These are phyloP conservation scores for Porites lobata DNA, from an alignment of 92 coral and sea anemone genomes.

Conservation along the genomic window DNA sequence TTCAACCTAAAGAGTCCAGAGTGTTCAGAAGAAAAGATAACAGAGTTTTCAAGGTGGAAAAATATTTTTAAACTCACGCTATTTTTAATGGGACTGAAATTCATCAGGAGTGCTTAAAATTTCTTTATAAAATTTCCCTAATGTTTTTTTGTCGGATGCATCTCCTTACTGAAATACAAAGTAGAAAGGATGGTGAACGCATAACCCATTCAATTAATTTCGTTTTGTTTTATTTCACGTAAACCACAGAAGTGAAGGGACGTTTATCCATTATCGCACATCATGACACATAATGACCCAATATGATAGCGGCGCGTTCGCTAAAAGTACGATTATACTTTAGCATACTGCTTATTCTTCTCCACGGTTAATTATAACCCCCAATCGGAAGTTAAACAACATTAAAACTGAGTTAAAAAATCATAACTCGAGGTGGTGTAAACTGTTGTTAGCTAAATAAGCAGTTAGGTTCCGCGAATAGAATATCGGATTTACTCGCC, in stretches of 20 bases:
- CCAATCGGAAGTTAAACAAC: slow-evolving; percentile 48
- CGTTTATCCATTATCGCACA: slow-evolving; percentile 24
- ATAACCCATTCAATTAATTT: background rate
- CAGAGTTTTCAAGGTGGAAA: slow-evolving; percentile 41
- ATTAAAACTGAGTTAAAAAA: slow-evolving; percentile 33
- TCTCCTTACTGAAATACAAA: background rate
- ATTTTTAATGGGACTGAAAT: background rate
- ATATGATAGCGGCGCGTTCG: slow-evolving; percentile 28
- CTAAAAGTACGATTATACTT: slow-evolving; percentile 16
- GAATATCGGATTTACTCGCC: slow-evolving; percentile 19
- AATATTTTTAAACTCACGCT: slow-evolving; percentile 42
- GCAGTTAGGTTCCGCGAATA: slow-evolving; percentile 26
- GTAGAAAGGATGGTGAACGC: background rate
- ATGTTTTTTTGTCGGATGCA: too few species aligned
- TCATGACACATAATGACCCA: slow-evolving; percentile 20
- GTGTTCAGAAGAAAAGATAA: slow-evolving; percentile 21
- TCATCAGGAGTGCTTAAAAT: background rate
- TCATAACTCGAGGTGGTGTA: slow-evolving; percentile 37
- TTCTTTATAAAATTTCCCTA: too few species aligned
- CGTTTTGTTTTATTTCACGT: background rate
- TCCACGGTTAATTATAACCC: slow-evolving; percentile 31
- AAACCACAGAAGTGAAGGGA: slow-evolving; percentile 1
- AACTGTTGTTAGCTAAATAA: background rate
- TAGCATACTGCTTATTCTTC: slow-evolving; percentile 5
- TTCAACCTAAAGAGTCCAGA: background rate